A percentile compares a stretch with the other conserved stretches of the same genome.
These are phyloP conservation scores for Mormyrus hasselquistii DNA, from an alignment of 2,797 vertebrate species.

Conservation along the genomic window DNA sequence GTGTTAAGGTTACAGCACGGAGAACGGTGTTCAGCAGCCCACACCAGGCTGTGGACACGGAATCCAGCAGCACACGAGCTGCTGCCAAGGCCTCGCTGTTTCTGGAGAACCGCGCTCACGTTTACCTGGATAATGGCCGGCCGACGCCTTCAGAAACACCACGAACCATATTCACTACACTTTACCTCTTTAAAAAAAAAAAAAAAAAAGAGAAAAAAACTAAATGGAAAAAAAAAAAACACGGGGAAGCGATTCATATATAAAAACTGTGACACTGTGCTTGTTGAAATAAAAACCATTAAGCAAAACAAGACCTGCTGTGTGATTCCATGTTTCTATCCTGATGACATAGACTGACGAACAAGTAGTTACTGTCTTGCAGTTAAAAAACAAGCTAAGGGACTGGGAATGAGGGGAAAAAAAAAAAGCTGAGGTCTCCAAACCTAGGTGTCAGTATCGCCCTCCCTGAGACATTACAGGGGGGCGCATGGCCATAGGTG, in stretches of 20 bases:
- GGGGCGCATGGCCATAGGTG: constrained; percentile 95
- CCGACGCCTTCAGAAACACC: constrained; percentile 96
- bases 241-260: constrained; percentile 80
- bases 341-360: constrained; percentile 48
- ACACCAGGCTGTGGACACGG: constrained; percentile 92
- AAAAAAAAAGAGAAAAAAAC: constrained; percentile 69
- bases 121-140: constrained; percentile 82
- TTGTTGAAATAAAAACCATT: constrained; percentile 52
- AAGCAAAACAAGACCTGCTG: constrained; percentile 83
- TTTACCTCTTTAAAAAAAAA: constrained; percentile 99
- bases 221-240: constrained; percentile 67
- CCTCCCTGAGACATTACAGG: constrained; percentile 97
- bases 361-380: constrained; percentile 60
- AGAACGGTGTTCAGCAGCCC: constrained; percentile 76
- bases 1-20: constrained; percentile 60
- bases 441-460: constrained; percentile 98
- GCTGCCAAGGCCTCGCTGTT: constrained; percentile 88
- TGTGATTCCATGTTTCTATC: constrained; percentile 57
- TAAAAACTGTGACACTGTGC: constrained; percentile 63
- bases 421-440: constrained; percentile 96
- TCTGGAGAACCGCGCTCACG: constrained; percentile 80
- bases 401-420: constrained; percentile 50
- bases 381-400: constrained; percentile 76
- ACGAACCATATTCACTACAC: constrained; percentile 85
- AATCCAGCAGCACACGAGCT: constrained; percentile 92